Evolutionary conservation across 2,797 vertebrate species (phyloP), one percentile per base, ranked within the genome.

Genomic region (Zenarchopterus dispar): DNA sequence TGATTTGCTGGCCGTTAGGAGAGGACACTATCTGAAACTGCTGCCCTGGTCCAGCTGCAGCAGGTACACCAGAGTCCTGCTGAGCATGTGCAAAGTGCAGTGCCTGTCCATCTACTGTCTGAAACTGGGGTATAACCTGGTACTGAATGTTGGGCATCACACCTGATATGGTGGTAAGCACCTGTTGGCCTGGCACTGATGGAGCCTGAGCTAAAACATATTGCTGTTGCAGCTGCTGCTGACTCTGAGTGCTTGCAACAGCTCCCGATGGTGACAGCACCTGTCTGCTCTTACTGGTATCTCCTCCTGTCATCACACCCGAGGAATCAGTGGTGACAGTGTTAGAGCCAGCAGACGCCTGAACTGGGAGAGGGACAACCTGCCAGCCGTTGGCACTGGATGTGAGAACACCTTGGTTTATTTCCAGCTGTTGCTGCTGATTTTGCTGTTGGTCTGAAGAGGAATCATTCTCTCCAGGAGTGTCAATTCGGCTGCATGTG

Each of bases 61-160:
- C 74, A 33, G 84, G 0, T n/a, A 80, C 45, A 2, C 72, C 44
- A 1, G 88, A 63, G 61, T 95, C 94, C 70, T 93, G 93, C 61
- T 93, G 89, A 39, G 95, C 80, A 19, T 95, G 92, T 54, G 96
- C 80, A 7, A 99, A 96, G 78, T 99, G 96, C 47, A 99, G 86
- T 67, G 96, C 94, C 54, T 99, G 97, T 62, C 97, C 97, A 2
- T 98, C 97, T 17, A 97, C 90, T 0, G 97, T 98, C 85, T 99
- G 97, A 85, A 99, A 97, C 74, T 99, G 97, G 36, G 97, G 97
- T 73, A 99, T 97, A 54, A 99, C 96, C 90, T 99, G 97, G 87
- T 99, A 99, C 86, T 99, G 97, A 86, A 99, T 96, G 64, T 97
- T 98, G 2, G 97, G 96, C 91, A 98, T 89, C 26, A 97, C 75